phyloP scores from a whole-genome alignment of 2,888 invertebrate species.

The Psylliodes chrysocephalus region DNA sequence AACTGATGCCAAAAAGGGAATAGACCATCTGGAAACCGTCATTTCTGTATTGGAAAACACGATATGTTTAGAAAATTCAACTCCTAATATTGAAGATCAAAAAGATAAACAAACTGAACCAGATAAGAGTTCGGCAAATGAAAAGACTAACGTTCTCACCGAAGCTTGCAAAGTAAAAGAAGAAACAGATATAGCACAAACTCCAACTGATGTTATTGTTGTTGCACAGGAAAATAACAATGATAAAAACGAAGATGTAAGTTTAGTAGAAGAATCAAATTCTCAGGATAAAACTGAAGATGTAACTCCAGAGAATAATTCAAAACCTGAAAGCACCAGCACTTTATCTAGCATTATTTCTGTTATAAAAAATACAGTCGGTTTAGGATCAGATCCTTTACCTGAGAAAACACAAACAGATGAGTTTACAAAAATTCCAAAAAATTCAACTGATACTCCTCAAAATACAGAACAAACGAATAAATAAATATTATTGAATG shows the following conservation, averaged over 20 bases:
- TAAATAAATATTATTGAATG: too few relatives aligned
- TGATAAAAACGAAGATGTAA: background rate
- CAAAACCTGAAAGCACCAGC: background rate
- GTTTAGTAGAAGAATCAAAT: too few relatives aligned
- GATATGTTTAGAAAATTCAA: background rate
- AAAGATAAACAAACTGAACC: background rate
- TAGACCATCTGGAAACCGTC: background rate
- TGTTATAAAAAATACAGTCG: slow-evolving; percentile 5
- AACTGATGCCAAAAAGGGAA: background rate
- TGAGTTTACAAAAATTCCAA: background rate
- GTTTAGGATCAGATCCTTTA: background rate
- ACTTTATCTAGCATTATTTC: slow-evolving; percentile 2
- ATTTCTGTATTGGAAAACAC: slow-evolving; percentile 4
- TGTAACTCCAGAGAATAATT: background rate
- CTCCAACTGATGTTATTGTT: too few relatives aligned
- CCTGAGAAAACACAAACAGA: background rate
- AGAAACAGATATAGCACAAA: background rate
- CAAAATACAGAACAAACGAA: background rate
- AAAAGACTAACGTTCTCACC: background rate
- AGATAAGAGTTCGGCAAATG: background rate
- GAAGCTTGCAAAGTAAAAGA: background rate
- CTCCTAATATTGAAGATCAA: background rate
- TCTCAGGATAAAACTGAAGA: background rate
- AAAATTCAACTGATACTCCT: background rate
- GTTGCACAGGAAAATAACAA: background rate